A percentile compares a stretch with the other conserved stretches of the same genome.
phyloP scores from a whole-genome alignment of 2,888 invertebrate species.

The Caradrina clavipalpis region DNA sequence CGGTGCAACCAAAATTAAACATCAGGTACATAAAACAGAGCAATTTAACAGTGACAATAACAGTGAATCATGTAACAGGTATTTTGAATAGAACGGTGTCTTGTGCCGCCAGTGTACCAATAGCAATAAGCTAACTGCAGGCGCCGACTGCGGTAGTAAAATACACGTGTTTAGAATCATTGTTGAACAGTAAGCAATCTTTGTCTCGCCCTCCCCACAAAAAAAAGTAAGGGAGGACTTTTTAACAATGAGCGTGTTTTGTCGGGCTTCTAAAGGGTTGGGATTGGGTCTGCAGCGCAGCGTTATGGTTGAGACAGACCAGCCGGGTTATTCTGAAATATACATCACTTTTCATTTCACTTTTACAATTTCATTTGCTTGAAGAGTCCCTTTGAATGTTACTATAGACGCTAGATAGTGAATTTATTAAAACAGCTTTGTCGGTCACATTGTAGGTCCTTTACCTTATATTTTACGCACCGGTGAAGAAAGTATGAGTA shows the following conservation, averaged over 20 bases:
- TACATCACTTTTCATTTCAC: not conserved
- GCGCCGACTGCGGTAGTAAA: conserved; percentile 64
- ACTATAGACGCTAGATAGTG: not conserved
- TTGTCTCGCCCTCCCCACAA: conserved; percentile 49
- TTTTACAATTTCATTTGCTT: not conserved
- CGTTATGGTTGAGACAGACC: conserved; percentile 3
- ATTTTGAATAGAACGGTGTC: conserved; percentile 60
- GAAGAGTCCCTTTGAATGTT: too few relatives aligned
- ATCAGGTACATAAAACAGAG: conserved; percentile 33
- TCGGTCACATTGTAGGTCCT: not conserved
- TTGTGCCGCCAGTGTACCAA: conserved; percentile 38
- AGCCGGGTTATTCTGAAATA: conserved; percentile 9
- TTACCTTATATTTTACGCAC: not conserved
- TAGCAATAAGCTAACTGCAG: conserved; percentile 53
- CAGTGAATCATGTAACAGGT: conserved; percentile 69
- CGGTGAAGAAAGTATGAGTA: not conserved
- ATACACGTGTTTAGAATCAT: conserved; percentile 74
- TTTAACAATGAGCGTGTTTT: conserved; percentile 27
- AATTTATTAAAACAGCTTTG: not conserved
- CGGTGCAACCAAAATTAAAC: conserved; percentile 49
- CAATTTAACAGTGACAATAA: conserved; percentile 56
- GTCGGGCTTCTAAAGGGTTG: conserved; percentile 8
- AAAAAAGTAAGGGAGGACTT: conserved; percentile 36
- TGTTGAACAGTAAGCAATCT: conserved; percentile 64
- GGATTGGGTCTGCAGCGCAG: conserved; percentile 20